Conservation (phyloP, 2,797 vertebrate species). For the Neosilurus mollespiculum region DNA sequence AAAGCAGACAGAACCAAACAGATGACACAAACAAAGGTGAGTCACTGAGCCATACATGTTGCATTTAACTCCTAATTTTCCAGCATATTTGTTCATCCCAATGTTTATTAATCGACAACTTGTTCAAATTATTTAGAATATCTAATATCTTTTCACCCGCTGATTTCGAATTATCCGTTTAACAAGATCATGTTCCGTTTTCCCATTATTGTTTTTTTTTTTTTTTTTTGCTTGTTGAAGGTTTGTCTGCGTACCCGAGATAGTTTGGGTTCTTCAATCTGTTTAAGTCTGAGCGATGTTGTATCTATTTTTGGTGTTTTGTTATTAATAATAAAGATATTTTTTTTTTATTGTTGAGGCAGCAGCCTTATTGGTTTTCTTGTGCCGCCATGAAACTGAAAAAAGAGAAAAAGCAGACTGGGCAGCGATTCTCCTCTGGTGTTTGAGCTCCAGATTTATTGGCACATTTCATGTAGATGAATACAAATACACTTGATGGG, state of each 20-base stretch:
- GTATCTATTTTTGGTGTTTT: too few relatives aligned
- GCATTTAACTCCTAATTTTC: not conserved
- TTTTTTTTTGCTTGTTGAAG: too few relatives aligned
- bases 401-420: not conserved
- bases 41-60: not conserved
- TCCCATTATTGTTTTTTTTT: too few relatives aligned
- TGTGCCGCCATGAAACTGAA: not conserved
- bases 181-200: too few relatives aligned
- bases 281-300: too few relatives aligned
- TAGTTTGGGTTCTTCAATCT: too few relatives aligned
- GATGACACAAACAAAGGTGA: conserved; percentile 41
- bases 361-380: too few relatives aligned
- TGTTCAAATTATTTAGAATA: not conserved
- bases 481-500: not conserved
- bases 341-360: too few relatives aligned
- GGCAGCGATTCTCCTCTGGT: not conserved
- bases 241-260: too few relatives aligned
- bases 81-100: not conserved
- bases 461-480: not conserved
- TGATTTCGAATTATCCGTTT: too few relatives aligned
- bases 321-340: too few relatives aligned
- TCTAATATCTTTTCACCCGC: too few relatives aligned
- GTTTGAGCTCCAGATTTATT: conserved; percentile 5
- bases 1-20: conserved; percentile 10
- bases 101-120: not conserved